These are phyloP conservation scores for Plectropomus leopardus DNA, from an alignment of 2,113 vertebrate species.

Conservation along the genomic window DNA sequence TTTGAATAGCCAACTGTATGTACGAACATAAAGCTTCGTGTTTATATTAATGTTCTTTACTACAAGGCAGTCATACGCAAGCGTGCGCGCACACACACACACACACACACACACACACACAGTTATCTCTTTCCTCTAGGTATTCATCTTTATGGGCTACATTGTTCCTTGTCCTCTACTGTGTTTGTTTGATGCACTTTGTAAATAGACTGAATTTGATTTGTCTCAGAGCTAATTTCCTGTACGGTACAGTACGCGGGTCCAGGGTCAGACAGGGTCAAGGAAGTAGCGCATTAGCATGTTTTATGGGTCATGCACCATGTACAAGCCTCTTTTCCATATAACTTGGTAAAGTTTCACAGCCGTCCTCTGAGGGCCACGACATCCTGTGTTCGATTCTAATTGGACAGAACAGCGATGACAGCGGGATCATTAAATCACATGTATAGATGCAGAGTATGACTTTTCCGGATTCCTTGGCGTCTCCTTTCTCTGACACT, in stretches of 20 bases:
- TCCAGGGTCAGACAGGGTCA: conserved; percentile 34
- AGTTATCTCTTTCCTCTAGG: background rate
- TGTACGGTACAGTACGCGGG: conserved; percentile 13
- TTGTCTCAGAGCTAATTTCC: conserved; percentile 22
- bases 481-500: conserved; percentile 11
- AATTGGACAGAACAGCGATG: conserved; percentile 31
- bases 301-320: conserved; percentile 37
- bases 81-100: background rate
- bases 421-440: conserved; percentile 50
- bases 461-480: conserved; percentile 18
- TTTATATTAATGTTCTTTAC: conserved; percentile 12
- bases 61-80: background rate
- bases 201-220: conserved; percentile 17
- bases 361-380: conserved; percentile 1
- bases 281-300: conserved; percentile 22
- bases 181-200: conserved; percentile 14
- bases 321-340: conserved; percentile 2
- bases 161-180: background rate
- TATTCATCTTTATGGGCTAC: background rate
- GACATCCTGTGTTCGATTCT: background rate
- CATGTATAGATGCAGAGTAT: background rate
- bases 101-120: background rate
- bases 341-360: conserved; percentile 22
- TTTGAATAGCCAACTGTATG: too few species aligned
- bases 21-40: background rate